A percentile compares a stretch with the other conserved stretches of the same genome.
These are phyloP conservation scores for Chaetorhynchus papuensis DNA, from an alignment of 2,113 vertebrate genomes.

Conservation along the genomic window DNA sequence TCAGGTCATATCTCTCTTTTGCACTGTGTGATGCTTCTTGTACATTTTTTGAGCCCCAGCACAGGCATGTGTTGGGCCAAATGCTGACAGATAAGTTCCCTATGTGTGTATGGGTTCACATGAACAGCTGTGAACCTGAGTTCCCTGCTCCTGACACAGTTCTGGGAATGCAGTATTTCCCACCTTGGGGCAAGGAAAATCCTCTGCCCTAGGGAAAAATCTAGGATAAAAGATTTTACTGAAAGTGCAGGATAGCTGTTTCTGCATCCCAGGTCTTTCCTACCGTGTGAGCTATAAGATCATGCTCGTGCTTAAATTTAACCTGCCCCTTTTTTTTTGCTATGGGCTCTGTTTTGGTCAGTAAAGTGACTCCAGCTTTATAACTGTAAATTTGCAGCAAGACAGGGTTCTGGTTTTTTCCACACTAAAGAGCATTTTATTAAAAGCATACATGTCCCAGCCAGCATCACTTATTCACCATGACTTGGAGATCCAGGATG, in stretches of 20 bases:
- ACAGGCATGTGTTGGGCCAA: rapidly evolving
- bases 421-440: background rate
- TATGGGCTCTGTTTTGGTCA: background rate
- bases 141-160: background rate
- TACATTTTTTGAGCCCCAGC: background rate
- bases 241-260: background rate
- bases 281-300: background rate
- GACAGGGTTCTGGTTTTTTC: background rate
- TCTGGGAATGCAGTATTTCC: background rate
- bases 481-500: background rate
- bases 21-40: background rate
- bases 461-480: background rate
- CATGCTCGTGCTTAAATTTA: background rate
- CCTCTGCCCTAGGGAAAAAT: background rate
- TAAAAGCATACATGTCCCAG: background rate
- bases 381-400: background rate
- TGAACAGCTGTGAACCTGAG: background rate
- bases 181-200: background rate
- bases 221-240: background rate
- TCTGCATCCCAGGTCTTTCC: background rate
- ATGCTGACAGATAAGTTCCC: background rate
- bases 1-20: background rate
- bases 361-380: background rate
- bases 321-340: background rate
- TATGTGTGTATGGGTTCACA: too few relatives aligned